Evolutionary conservation across 37 sponge, comb jelly and placozoan species (phyloP), one percentile per base, ranked within the genome.

Genomic region (Eunapius fragilis): DNA sequence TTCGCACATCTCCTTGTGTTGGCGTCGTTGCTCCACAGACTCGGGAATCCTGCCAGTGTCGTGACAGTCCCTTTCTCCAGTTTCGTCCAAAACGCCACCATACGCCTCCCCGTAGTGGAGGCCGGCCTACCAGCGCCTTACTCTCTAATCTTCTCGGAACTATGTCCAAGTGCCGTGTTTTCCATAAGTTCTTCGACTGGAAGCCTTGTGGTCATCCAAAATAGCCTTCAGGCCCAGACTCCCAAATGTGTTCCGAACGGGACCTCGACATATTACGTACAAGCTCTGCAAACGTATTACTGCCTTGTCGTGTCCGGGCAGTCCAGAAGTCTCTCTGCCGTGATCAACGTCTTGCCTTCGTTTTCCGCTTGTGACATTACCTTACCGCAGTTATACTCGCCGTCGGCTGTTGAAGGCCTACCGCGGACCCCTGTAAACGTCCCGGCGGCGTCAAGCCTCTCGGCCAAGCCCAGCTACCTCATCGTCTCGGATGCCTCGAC

Each of bases 351-450:
- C 0, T 0, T 72, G 10, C 89, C 85, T 17, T 69, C 31, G 28
- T 73, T 79, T 3, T 30, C 49, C 23, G 31, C 71, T 34, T 37
- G 25, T 31, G 28, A 50, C 41, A 47, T 89, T 45, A 73, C 28
- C 45, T 89, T 89, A 79, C 85, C 85, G 0, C 72, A 68, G 12
- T 24, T 50, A 45, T 89, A 89, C 70, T 72, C 75, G 28, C 74
- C 49, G 47, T 6, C 25, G 22, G 85, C 84, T 2, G 72, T 89
- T 69, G 89, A 89, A 71, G 85, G 80, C 30, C 33, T 67, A 35
- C 47, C 7, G 31, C 70, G 47, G 36, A 74, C 80, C 28, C 24
- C 79, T 0, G 80, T 79, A 0, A 49, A 14, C 28, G 38, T 77
- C 0, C 45, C 25, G 2, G 6, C 37, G 30, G 71, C 31, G 30